Evolutionary conservation across 2,888 invertebrate species (phyloP).

Genomic region (Orthosia gothica): DNA sequence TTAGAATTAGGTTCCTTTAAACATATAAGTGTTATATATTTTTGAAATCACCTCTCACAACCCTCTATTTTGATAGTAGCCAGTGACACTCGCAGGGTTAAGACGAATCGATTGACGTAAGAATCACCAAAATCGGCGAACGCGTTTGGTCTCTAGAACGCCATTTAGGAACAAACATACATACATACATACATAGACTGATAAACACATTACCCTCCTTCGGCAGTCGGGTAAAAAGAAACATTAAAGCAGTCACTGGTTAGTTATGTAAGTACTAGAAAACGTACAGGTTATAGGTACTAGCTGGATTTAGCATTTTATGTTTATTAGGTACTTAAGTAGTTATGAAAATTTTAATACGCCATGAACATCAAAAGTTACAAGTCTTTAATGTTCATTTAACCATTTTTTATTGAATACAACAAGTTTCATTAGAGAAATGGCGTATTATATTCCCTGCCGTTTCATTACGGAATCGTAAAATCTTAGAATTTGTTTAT

Average conservation of each 20-base stretch:
- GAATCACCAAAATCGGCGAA: too few species aligned
- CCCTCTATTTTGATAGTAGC: too few species aligned
- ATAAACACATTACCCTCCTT: too few species aligned
- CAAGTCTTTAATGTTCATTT: constrained; percentile 20
- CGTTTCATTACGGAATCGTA: constrained; percentile 44
- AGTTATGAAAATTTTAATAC: constrained; percentile 7
- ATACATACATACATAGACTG: too few species aligned
- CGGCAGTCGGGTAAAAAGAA: too few species aligned
- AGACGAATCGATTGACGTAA: too few species aligned
- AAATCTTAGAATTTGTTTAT: constrained; percentile 51
- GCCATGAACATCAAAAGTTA: constrained; percentile 21
- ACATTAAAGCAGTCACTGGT: background rate
- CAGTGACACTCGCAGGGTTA: too few species aligned
- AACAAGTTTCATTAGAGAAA: constrained; percentile 51
- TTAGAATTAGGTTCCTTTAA: too few species aligned
- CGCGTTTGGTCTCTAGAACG: too few species aligned
- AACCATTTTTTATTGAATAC: constrained; percentile 26
- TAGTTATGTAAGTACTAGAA: background rate
- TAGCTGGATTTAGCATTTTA: background rate
- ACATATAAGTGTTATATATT: too few species aligned
- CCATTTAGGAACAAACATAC: too few species aligned
- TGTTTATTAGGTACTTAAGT: background rate
- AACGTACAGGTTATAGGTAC: background rate
- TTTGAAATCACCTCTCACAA: too few species aligned
- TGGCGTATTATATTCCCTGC: constrained; percentile 29